Evolutionary conservation across 2,888 invertebrate species (phyloP), one percentile per base, ranked within the genome.

Genomic region (Drosophila quasianomalipes): DNA sequence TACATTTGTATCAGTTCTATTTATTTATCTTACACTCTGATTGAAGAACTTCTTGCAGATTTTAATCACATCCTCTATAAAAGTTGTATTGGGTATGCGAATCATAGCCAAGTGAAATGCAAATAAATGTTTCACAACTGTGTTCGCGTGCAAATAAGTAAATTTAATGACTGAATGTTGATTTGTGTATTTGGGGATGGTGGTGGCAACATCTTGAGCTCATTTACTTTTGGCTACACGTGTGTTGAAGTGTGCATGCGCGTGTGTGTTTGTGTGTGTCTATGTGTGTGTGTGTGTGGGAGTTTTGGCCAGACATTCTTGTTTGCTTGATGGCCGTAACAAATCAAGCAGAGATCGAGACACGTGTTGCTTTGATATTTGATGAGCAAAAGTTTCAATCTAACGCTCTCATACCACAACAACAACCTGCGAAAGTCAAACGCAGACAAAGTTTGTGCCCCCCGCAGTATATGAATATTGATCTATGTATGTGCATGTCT

Each of bases 281-380:
- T 70, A 51, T 59, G 55, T 61, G n/a, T 22, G 30, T 64, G 14
- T 58, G 37, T 70, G 54, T 53, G 53, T 55, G 44, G 39, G 58
- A 30, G 49, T 54, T n/a, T 54, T 52, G 58, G 53, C 52, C 53
- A 39, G 16, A 4, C 37, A 26, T 47, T 39, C 37, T 58, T 72
- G 57, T 81, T 81, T 79, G 74, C 51, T 26, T 58, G 60, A 44
- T 60, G 64, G 73, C 73, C 63, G 73, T 58, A 69, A 82, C 65
- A 79, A 79, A 79, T 76, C 66, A 70, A 71, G 81, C 68, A 60
- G 39, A 82, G 76, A 82, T 74, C 70, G 62, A 39, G 72, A 75
- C 88, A 87, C 90, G 91, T 87, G 91, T 87, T 90, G 87, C 87
- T 87, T 87, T 87, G 88, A 91, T 87, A 87, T 87, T 87, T 89